Conservation (phyloP, 2,113 vertebrate genomes). For the Kobus ellipsiprymnus region DNA sequence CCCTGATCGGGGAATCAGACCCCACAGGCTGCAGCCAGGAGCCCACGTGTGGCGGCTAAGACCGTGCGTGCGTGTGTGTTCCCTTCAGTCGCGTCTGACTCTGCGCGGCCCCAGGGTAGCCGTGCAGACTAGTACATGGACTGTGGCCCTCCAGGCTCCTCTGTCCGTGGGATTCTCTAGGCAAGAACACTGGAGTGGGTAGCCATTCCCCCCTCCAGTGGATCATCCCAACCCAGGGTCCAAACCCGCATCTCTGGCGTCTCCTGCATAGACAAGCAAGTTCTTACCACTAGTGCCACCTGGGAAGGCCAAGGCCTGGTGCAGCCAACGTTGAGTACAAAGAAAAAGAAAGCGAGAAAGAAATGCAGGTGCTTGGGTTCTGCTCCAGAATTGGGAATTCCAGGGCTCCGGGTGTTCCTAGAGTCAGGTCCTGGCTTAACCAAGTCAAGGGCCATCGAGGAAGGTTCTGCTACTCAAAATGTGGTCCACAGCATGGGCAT, state of each 20-base stretch:
- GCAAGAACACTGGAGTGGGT: neutral
- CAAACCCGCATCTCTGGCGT: fast-evolving
- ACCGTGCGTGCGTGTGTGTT: neutral
- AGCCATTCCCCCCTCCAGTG: neutral
- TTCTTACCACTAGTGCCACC: neutral
- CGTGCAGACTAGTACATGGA: neutral
- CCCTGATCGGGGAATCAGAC: neutral
- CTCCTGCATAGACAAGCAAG: neutral
- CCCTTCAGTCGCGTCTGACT: neutral
- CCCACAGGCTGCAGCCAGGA: neutral
- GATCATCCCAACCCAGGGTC: neutral
- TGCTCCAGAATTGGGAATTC: neutral
- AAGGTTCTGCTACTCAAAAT: too few relatives aligned
- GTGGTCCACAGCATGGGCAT: fast-evolving
- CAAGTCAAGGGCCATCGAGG: neutral
- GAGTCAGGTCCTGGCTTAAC: neutral
- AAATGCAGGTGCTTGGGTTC: neutral
- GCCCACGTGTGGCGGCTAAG: fast-evolving
- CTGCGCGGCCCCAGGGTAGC: neutral
- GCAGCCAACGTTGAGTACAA: neutral
- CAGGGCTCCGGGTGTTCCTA: fast-evolving
- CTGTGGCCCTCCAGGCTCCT: neutral
- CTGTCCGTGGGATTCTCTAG: neutral
- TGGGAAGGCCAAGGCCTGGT: neutral
- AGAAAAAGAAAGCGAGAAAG: neutral